A percentile compares a stretch with the other conserved stretches of the same genome.
phyloP scores from a whole-genome alignment of 2,888 invertebrate species.

The Perizoma flavofasciatum region DNA sequence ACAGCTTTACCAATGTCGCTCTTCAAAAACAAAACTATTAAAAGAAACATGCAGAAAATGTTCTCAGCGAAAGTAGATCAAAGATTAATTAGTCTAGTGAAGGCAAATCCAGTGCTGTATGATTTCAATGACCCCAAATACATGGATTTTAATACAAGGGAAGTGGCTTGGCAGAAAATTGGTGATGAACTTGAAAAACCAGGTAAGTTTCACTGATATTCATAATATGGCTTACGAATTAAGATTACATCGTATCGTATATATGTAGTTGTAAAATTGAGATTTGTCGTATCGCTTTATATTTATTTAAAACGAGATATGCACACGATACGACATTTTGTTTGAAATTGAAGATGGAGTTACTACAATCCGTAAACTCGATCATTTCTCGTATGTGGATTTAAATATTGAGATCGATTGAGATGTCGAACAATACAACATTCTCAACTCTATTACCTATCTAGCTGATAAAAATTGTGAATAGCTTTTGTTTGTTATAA shows the following conservation, averaged over 20 bases:
- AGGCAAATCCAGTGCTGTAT: slow-evolving; percentile 65
- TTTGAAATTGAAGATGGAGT: slow-evolving; percentile 9
- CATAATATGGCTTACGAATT: neutral
- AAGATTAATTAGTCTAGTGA: slow-evolving; percentile 63
- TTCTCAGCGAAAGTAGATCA: slow-evolving; percentile 64
- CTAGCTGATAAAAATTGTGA: too few relatives aligned
- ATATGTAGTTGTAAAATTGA: slow-evolving; percentile 1
- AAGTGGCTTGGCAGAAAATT: slow-evolving; percentile 77
- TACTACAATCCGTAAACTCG: slow-evolving; percentile 26
- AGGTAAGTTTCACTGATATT: slow-evolving; percentile 52
- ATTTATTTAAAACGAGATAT: slow-evolving; percentile 19
- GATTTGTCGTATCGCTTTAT: slow-evolving; percentile 16
- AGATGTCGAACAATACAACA: too few relatives aligned
- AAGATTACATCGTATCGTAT: slow-evolving; percentile 39
- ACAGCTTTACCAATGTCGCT: slow-evolving; percentile 7
- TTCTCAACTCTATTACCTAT: too few relatives aligned
- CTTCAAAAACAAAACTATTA: slow-evolving; percentile 24
- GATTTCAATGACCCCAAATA: slow-evolving; percentile 67
- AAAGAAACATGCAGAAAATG: slow-evolving; percentile 43
- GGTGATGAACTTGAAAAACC: slow-evolving; percentile 71
- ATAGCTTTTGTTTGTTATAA: too few relatives aligned
- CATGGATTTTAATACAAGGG: slow-evolving; percentile 73
- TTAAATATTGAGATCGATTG: neutral
- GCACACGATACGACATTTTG: slow-evolving; percentile 26
- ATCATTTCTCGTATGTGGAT: slow-evolving; percentile 21